Evolutionary conservation across 2,888 invertebrate genomes (phyloP), one percentile per base, ranked within the genome.

Genomic region (Autographa gamma): DNA sequence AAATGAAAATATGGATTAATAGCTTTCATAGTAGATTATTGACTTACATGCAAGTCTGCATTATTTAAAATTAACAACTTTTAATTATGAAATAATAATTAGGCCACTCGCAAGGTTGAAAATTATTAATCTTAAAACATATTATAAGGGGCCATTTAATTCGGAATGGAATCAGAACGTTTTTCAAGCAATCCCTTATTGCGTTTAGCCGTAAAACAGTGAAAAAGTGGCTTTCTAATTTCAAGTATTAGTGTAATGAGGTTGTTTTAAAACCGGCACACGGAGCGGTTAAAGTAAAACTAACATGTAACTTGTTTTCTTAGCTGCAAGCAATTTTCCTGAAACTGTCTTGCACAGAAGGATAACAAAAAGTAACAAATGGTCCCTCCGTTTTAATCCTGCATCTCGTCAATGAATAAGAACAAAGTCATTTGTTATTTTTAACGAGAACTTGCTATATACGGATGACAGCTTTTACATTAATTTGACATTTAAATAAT

Each of bases 401-500:
- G 16, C 69, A 72, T 52, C 59, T 73, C 65, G 58, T 63, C 70
- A 62, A 63, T 73, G 62, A 73, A 32, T 62, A 63, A 25, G 70
- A 64, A 74, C 76, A 80, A 75, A 68, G 32, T 34, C 60, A 66
- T 66, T 59, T 56, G 66, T 69, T 70, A 73, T 65, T 76, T 74
- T 68, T 52, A 69, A 66, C n/a, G 63, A 31, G 16, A 31, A 34
- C 48, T 63, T 66, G 43, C 54, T 61, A 34, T 18, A 13, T 56
- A 19, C 13, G 13, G 19, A 25, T 56, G 54, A 56, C 25, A 56
- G 54, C 54, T 56, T 25, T 56, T 56, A 19, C 25, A 25, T 56
- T 25, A 56, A 56, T 56, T 48, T 19, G 4, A 56, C 14, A 56
- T 4, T 19, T 11, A 56, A 56, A 56, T 4, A 25, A 56, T 25